Conservation (phyloP, 1,140 invertebrate species). For the Macrosteles quadrilineatus region DNA sequence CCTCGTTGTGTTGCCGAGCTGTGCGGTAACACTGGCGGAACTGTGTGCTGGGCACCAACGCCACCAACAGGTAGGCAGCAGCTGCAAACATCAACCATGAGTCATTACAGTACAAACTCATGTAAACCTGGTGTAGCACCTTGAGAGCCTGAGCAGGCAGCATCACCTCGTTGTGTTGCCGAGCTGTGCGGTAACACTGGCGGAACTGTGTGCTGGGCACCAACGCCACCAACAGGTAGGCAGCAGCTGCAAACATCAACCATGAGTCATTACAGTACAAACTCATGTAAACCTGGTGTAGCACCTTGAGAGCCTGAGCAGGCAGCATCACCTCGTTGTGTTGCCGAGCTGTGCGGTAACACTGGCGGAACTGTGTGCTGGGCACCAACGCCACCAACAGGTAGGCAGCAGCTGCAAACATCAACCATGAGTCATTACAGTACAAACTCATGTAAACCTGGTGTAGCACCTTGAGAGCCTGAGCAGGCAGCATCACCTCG, state of each 20-base stretch:
- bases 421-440: too few relatives aligned
- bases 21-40: conserved; percentile 83
- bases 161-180: conserved; percentile 55
- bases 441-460: too few relatives aligned
- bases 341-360: conserved; percentile 67
- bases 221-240: conserved; percentile 81
- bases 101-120: too few relatives aligned
- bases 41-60: conserved; percentile 82
- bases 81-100: too few relatives aligned
- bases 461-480: conserved; percentile 79
- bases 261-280: too few relatives aligned
- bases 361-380: conserved; percentile 82
- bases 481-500: conserved; percentile 59
- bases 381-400: conserved; percentile 86
- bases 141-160: conserved; percentile 70
- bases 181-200: conserved; percentile 73
- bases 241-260: too few relatives aligned
- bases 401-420: conserved; percentile 81
- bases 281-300: too few relatives aligned
- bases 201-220: conserved; percentile 87
- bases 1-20: conserved; percentile 55
- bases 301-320: conserved; percentile 71
- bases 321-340: conserved; percentile 56
- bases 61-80: conserved; percentile 82
- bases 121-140: conserved; percentile 81